Base-by-base conservation (phyloP, 23 tunicate species). In the Halocynthia roretzi region DNA sequence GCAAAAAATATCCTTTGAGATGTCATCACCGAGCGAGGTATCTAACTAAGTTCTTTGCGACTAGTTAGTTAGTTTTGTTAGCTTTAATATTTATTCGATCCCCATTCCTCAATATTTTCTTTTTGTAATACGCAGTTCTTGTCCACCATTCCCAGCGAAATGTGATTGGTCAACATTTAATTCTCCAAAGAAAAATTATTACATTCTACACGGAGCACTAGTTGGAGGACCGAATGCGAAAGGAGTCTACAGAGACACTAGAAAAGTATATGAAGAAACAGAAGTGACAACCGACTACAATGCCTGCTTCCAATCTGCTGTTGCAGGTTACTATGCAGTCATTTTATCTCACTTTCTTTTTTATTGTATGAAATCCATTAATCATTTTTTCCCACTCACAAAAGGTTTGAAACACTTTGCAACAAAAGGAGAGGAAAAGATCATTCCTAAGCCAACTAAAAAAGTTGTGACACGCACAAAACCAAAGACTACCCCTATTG, bases 1-100 rank as follows among this genome's bases (percentile, higher is more conserved):
- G 98, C 7, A 82, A 70, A 68, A 86, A 92, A 69, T 86, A 77
- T 68, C 92, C 98, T 15, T 52, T 61, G 57, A 50, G 84, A 74
- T 85, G 87, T 40, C 98, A 92, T 58, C 98, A 92, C 68, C 73
- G 98, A 78, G 66, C 92, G 6, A 92, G 98, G 98, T 92, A 20
- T 6, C 44, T 31, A 60, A 60, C 44, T 31, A 60, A 60, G 18
- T 18, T 18, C 64, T 60, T 0, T 60, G 64, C n/a, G 14, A 57
- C 62, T 11, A 12, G 12, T 12, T 57, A n/a, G 64, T 0, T 1
- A 1, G n/a, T n/a, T 15, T 60, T 2, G 64, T 60, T 18, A n/a
- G n/a, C n/a, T n/a, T n/a, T n/a, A n/a, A n/a, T 18, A 1, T 5
- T 67, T 20, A 67, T 21, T 21, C 5, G 71, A n/a, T 11, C 2